phyloP scores from a whole-genome alignment of 2,888 invertebrate genomes.

The Liodrosophila aerea region DNA sequence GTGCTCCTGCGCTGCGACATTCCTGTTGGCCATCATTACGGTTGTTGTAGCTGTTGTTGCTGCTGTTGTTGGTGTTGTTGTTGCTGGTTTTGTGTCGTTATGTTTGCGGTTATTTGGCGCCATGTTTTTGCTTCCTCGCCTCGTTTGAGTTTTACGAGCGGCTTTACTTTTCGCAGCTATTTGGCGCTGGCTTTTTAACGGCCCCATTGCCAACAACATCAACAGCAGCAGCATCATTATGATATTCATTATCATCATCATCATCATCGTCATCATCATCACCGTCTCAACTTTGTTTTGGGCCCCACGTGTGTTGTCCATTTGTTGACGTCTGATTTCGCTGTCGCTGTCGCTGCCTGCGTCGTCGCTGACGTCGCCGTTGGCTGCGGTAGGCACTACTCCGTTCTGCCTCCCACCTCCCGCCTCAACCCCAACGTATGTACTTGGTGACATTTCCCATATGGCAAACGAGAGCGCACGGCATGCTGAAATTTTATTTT shows the following conservation, averaged over 20 bases:
- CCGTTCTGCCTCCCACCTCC: conserved; percentile 26
- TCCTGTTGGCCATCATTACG: conserved; percentile 17
- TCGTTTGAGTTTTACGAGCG: conserved; percentile 78
- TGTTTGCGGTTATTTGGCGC: conserved; percentile 79
- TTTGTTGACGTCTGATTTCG: conserved; percentile 64
- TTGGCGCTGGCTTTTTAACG: conserved; percentile 73
- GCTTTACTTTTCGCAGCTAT: conserved; percentile 77
- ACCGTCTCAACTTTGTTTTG: conserved; percentile 18
- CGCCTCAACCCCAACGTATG: background rate
- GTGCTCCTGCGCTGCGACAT: conserved; percentile 35
- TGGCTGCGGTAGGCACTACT: conserved; percentile 68
- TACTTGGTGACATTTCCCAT: conserved; percentile 64
- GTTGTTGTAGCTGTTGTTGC: conserved; percentile 21
- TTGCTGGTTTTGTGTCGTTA: conserved; percentile 57
- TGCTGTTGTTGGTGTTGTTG: conserved; percentile 53
- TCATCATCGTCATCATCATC: conserved; percentile 2
- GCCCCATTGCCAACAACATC: conserved; percentile 41
- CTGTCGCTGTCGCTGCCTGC: conserved; percentile 13
- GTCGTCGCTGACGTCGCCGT: conserved; percentile 2
- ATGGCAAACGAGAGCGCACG: conserved; percentile 48
- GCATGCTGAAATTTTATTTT: conserved; percentile 73
- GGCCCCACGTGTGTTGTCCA: conserved; percentile 74
- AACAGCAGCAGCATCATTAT: conserved; percentile 7
- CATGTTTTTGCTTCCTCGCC: conserved; percentile 74
- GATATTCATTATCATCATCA: background rate